Conservation (phyloP, 2,113 vertebrate species). For the Xenopus borealis region DNA sequence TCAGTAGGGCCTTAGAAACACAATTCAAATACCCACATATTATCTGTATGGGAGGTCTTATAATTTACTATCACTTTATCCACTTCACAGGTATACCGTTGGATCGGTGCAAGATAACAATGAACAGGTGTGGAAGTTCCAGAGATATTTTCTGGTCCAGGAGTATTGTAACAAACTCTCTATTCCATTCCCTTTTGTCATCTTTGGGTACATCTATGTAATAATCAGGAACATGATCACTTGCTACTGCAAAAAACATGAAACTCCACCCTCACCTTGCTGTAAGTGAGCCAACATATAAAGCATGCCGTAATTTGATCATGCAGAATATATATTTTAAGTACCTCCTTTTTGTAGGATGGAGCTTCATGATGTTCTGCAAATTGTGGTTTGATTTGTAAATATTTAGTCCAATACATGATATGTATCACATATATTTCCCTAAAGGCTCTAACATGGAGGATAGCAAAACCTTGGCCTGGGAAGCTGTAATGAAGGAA, state of each 20-base stretch:
- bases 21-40: no score
- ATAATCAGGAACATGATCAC: constrained; percentile 62
- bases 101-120: constrained; percentile 75
- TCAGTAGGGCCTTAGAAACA: no score
- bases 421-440: constrained; percentile 2
- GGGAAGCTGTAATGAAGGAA: constrained; percentile 79
- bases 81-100: constrained; percentile 63
- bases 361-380: no score
- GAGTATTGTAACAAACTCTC: constrained; percentile 72
- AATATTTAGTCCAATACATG: no score
- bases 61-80: background rate
- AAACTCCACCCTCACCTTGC: constrained; percentile 51
- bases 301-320: no score
- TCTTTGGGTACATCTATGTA: constrained; percentile 73
- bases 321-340: no score
- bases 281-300: constrained; percentile 60
- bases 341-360: no score
- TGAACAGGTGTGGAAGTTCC: constrained; percentile 76
- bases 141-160: constrained; percentile 72
- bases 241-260: constrained; percentile 62
- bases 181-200: constrained; percentile 71
- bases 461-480: constrained; percentile 69
- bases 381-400: no score
- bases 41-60: no score
- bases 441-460: constrained; percentile 66